A percentile compares a stretch with the other conserved stretches of the same genome.
These are phyloP conservation scores for Temnothorax unifasciatus DNA, from an alignment of 2,888 invertebrate species.

Conservation along the genomic window DNA sequence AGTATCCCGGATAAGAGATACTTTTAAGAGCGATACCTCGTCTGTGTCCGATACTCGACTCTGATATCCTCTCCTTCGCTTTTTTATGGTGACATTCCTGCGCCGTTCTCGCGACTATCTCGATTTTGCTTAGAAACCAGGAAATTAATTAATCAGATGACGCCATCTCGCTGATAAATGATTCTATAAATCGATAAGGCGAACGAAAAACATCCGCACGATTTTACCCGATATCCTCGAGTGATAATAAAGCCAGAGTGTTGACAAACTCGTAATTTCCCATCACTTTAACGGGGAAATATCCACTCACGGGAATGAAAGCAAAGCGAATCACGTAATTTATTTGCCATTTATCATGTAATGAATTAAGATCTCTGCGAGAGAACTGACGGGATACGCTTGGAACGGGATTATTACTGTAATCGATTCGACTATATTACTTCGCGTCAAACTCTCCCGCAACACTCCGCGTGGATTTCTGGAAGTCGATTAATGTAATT, in stretches of 20 bases:
- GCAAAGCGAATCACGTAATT: slow-evolving; percentile 25
- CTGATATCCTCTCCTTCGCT: not conserved
- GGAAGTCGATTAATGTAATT: slow-evolving; percentile 32
- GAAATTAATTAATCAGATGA: slow-evolving; percentile 70
- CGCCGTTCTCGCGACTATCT: slow-evolving; percentile 19
- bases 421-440: slow-evolving; percentile 39
- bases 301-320: not conserved
- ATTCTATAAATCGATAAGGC: slow-evolving; percentile 53
- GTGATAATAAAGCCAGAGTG: slow-evolving; percentile 11
- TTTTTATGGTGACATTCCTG: not conserved
- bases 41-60: slow-evolving; percentile 9
- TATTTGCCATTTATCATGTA: slow-evolving; percentile 50
- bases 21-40: slow-evolving; percentile 62
- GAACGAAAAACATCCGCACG: slow-evolving; percentile 23
- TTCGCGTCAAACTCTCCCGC: slow-evolving; percentile 27
- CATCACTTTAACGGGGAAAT: not conserved
- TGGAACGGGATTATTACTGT: slow-evolving; percentile 32
- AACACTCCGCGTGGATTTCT: slow-evolving; percentile 14
- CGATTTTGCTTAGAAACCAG: slow-evolving; percentile 1
- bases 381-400: slow-evolving; percentile 16
- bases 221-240: slow-evolving; percentile 1
- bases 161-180: slow-evolving; percentile 62
- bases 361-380: slow-evolving; percentile 42
- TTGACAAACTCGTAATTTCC: slow-evolving; percentile 31
- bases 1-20: slow-evolving; percentile 31